Percentiles rank a stretch among this genome's conserved stretches.
Evolutionary conservation across 2,888 invertebrate species (phyloP).

Genomic region (Drosophila yooni): DNA sequence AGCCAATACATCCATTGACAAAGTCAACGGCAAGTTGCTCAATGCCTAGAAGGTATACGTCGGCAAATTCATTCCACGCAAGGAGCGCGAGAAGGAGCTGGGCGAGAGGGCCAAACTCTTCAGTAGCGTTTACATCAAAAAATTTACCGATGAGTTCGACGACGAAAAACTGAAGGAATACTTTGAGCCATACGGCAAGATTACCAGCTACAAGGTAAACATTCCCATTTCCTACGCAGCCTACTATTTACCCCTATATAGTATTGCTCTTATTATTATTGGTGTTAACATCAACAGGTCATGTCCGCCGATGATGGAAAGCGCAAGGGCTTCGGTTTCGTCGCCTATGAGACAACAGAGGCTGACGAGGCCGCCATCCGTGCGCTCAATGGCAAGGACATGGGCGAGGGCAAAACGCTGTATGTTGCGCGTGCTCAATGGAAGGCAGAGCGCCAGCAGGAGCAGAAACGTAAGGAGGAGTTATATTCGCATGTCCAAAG

Average conservation of each 20-base stretch:
- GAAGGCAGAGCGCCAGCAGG: constrained; percentile 99
- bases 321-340: constrained; percentile 99
- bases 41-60: constrained; percentile 99
- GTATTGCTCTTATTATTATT: neutral
- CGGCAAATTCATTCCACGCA: constrained; percentile 98
- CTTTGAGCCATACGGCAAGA: constrained; percentile 96
- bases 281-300: constrained; percentile 64
- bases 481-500: too few species aligned
- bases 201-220: constrained; percentile 94
- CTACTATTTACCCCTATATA: neutral
- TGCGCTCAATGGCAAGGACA: constrained; percentile 95
- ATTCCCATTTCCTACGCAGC: neutral
- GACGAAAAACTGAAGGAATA: constrained; percentile 95
- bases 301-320: constrained; percentile 97
- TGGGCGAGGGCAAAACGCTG: constrained; percentile 93
- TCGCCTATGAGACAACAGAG: constrained; percentile 98
- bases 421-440: constrained; percentile 99
- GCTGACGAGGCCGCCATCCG: constrained; percentile 97
- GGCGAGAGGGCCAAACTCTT: constrained; percentile 98
- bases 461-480: constrained; percentile 97
- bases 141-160: constrained; percentile 97
- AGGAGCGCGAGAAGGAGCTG: constrained; percentile 98
- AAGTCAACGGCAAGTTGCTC: constrained; percentile 98
- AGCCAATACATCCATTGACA: constrained; percentile 98
- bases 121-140: constrained; percentile 97